Percentiles rank a stretch among this genome's conserved stretches.
phyloP scores from a whole-genome alignment of 2,888 invertebrate genomes.

The Campoletis raptor region DNA sequence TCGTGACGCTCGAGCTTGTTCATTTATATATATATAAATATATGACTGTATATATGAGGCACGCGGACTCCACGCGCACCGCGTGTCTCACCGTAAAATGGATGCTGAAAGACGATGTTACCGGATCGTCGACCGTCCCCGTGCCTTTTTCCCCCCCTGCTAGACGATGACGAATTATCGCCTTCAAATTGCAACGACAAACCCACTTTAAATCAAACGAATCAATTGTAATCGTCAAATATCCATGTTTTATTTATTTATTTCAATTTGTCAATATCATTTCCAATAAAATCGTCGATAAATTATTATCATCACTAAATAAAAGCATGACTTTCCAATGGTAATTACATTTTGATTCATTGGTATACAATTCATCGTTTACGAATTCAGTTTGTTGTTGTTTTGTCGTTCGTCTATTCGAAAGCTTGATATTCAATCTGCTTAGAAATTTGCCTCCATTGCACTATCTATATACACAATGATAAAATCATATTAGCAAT shows the following conservation, averaged over 20 bases:
- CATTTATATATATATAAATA: not conserved
- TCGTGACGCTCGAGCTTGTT: constrained; percentile 71
- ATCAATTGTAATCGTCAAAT: constrained; percentile 1
- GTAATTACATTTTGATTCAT: not conserved
- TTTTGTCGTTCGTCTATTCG: not conserved
- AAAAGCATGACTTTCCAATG: not conserved
- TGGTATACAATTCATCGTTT: too few species aligned
- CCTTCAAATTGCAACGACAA: not conserved
- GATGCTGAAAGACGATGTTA: constrained; percentile 65
- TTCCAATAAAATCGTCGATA: not conserved
- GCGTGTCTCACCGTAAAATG: constrained; percentile 52
- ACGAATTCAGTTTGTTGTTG: not conserved
- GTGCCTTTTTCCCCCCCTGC: constrained; percentile 42
- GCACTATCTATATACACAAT: not conserved
- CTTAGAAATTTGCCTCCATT: not conserved
- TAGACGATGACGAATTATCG: constrained; percentile 44
- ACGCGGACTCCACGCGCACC: constrained; percentile 61
- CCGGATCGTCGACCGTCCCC: constrained; percentile 49
- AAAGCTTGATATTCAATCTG: not conserved
- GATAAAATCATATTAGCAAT: constrained; percentile 25
- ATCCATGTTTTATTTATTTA: not conserved
- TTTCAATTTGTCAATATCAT: not conserved
- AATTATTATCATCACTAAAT: not conserved
- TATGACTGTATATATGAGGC: not conserved
- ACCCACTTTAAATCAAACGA: not conserved